These are phyloP conservation scores for Aldrovandia affinis DNA, from an alignment of 2,797 vertebrate genomes.

Conservation along the genomic window DNA sequence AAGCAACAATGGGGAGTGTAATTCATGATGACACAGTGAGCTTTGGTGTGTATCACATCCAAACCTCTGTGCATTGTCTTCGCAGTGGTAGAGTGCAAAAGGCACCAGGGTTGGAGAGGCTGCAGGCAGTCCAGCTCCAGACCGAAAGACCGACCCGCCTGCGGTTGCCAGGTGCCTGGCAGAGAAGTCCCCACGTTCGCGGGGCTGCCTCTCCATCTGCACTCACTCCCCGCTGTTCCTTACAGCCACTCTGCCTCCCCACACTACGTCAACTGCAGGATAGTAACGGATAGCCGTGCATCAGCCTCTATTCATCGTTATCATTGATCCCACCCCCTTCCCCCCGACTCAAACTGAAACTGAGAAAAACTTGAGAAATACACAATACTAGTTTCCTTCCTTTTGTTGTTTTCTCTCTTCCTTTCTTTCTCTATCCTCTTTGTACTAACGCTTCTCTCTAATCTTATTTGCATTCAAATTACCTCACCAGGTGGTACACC, in stretches of 20 bases:
- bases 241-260: background rate
- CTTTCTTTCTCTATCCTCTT: conserved; percentile 71
- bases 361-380: conserved; percentile 44
- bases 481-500: conserved; percentile 99
- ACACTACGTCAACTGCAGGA: conserved; percentile 38
- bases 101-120: too few relatives aligned
- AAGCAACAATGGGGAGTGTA: background rate
- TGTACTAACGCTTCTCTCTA: conserved; percentile 94
- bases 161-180: background rate
- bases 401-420: conserved; percentile 69
- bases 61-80: too few relatives aligned
- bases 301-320: conserved; percentile 51
- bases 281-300: conserved; percentile 62
- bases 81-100: too few relatives aligned
- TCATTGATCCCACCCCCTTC: conserved; percentile 40
- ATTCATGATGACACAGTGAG: too few relatives aligned
- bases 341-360: conserved; percentile 35
- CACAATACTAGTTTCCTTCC: conserved; percentile 47
- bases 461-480: conserved; percentile 99
- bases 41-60: too few relatives aligned
- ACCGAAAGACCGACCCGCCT: too few relatives aligned
- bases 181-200: background rate
- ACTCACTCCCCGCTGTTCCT: too few relatives aligned
- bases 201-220: too few relatives aligned
- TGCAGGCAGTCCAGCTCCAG: too few relatives aligned